Conservation (phyloP, 2,888 invertebrate species). For the Linnaemya tessellans region DNA sequence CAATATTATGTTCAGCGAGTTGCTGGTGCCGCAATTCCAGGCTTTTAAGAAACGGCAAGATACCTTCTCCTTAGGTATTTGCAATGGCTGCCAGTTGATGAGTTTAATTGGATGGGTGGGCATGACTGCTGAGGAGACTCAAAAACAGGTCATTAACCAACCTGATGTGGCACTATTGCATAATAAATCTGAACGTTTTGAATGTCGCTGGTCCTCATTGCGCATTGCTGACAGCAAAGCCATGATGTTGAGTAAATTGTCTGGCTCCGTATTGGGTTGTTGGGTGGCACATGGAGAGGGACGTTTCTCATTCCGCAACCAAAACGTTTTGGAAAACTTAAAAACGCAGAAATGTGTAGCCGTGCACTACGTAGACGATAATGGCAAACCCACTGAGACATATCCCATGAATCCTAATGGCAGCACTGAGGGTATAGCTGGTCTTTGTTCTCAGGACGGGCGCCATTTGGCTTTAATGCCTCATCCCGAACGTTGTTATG, state of each 20-base stretch:
- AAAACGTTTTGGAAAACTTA: conserved; percentile 84
- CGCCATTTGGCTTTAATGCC: conserved; percentile 99
- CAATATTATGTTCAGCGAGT: conserved; percentile 91
- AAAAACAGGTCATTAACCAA: conserved; percentile 77
- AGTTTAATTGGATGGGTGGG: conserved; percentile 96
- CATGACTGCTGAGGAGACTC: conserved; percentile 83
- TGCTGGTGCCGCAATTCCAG: conserved; percentile 90
- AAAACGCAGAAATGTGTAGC: conserved; percentile 87
- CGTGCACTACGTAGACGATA: conserved; percentile 93
- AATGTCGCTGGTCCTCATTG: conserved; percentile 91
- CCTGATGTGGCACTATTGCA: conserved; percentile 90
- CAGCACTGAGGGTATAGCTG: conserved; percentile 92
- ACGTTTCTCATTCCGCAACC: conserved; percentile 86
- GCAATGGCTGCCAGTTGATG: conserved; percentile 99
- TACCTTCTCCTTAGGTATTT: conserved; percentile 98
- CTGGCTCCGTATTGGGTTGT: conserved; percentile 93
- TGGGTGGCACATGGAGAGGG: conserved; percentile 99
- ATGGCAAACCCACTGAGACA: conserved; percentile 88
- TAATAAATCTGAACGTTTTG: conserved; percentile 94
- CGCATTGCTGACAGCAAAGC: conserved; percentile 86
- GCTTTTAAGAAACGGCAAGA: conserved; percentile 89
- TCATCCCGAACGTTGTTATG: conserved; percentile 96
- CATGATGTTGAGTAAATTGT: conserved; percentile 96
- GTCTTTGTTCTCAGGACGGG: conserved; percentile 94
- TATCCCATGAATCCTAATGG: conserved; percentile 99